Percentiles rank a stretch among this genome's conserved stretches.
Evolutionary conservation across 2,113 vertebrate genomes (phyloP).

Genomic region (Myiagra hebetior): DNA sequence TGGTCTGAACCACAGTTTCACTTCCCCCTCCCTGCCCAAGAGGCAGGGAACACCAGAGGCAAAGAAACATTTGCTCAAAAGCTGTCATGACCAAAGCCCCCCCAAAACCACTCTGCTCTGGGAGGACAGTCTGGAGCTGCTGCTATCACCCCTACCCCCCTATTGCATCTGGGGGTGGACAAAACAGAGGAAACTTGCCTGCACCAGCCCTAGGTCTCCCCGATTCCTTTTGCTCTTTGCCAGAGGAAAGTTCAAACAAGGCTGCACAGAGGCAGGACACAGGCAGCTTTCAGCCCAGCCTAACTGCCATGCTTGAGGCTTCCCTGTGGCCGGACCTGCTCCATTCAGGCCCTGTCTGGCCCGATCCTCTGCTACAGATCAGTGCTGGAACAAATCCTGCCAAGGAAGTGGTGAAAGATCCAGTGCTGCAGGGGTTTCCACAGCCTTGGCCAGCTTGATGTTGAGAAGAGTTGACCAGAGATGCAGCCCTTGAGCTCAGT

Average conservation of each 20-base stretch:
- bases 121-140: not conserved
- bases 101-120: not conserved
- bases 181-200: slow-evolving; percentile 25
- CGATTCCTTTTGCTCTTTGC: slow-evolving; percentile 15
- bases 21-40: slow-evolving; percentile 3
- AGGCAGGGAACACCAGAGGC: slow-evolving; percentile 1
- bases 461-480: not conserved
- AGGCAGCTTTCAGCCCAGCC: slow-evolving; percentile 39
- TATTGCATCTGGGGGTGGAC: not conserved
- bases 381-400: not conserved
- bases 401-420: not conserved
- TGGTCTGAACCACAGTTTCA: slow-evolving; percentile 55
- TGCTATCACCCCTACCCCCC: not conserved
- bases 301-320: not conserved
- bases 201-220: slow-evolving; percentile 36
- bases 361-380: not conserved
- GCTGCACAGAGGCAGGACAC: slow-evolving; percentile 51
- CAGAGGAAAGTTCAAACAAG: slow-evolving; percentile 61
- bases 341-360: not conserved
- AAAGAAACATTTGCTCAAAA: not conserved
- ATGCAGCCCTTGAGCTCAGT: not conserved
- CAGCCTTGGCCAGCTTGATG: not conserved
- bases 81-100: not conserved
- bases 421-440: slow-evolving; percentile 4
- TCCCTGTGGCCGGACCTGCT: not conserved